Evolutionary conservation across 2,888 invertebrate genomes (phyloP).

Genomic region (Griposia aprilina): DNA sequence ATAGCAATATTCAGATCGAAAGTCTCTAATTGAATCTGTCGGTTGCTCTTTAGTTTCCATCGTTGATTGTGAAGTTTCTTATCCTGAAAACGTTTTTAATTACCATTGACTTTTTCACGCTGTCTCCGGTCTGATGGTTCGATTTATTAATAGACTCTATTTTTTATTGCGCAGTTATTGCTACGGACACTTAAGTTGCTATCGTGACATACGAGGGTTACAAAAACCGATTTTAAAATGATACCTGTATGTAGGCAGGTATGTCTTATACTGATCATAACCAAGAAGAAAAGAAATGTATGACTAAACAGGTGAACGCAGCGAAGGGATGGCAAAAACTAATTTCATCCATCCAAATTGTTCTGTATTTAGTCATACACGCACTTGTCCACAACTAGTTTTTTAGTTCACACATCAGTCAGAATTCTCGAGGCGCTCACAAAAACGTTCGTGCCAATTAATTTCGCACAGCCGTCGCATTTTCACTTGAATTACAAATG

Average conservation of each 20-base stretch:
- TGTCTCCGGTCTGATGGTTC: constrained; percentile 1
- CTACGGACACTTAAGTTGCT: not conserved
- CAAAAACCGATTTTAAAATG: constrained; percentile 2
- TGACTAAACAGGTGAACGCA: constrained; percentile 30
- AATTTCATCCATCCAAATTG: constrained; percentile 43
- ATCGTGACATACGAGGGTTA: constrained; percentile 25
- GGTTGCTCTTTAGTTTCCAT: constrained; percentile 43
- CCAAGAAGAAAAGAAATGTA: constrained; percentile 22
- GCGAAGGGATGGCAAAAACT: constrained; percentile 31
- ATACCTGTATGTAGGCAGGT: not conserved
- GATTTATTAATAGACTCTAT: not conserved
- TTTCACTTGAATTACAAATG: constrained; percentile 66
- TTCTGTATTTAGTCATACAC: constrained; percentile 38
- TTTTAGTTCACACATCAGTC: constrained; percentile 46
- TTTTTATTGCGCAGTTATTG: constrained; percentile 24
- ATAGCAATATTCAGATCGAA: constrained; percentile 33
- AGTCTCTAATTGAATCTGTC: constrained; percentile 49
- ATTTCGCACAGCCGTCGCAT: constrained; percentile 61
- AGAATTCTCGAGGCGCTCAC: constrained; percentile 44
- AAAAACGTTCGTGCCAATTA: constrained; percentile 62
- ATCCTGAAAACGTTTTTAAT: constrained; percentile 35
- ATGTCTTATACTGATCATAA: constrained; percentile 9
- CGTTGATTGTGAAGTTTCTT: constrained; percentile 40
- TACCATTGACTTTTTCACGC: not conserved
- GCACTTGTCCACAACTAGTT: constrained; percentile 27